Conservation (phyloP, 2,888 invertebrate species). For the Alsophila aescularia region DNA sequence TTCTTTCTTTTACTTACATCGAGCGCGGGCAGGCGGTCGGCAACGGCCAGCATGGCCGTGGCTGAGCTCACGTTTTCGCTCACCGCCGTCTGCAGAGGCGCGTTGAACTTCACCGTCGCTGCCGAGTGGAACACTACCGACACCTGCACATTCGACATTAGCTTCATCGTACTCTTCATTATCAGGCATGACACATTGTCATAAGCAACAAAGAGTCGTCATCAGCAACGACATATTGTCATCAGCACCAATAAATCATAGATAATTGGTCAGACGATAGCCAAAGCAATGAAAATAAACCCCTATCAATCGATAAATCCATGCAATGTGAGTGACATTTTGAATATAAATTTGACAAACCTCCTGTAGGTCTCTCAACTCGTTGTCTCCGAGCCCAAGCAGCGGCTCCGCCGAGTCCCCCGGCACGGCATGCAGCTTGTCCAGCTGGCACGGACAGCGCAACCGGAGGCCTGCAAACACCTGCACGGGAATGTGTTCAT, state of each 20-base stretch:
- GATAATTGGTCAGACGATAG: neutral
- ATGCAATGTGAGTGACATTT: no score
- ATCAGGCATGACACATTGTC: no score
- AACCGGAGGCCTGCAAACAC: conserved; percentile 85
- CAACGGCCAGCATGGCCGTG: conserved; percentile 40
- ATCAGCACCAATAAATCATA: no score
- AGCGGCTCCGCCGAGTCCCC: conserved; percentile 82
- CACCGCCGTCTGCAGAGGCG: conserved; percentile 87
- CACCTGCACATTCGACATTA: conserved; percentile 64
- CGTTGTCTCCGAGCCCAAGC: conserved; percentile 81
- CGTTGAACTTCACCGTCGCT: conserved; percentile 91
- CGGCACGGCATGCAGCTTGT: conserved; percentile 85
- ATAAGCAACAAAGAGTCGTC: no score
- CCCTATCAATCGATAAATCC: no score
- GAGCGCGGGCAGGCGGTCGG: conserved; percentile 53
- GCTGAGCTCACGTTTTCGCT: conserved; percentile 90
- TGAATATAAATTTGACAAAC: conserved; percentile 21
- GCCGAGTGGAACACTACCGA: conserved; percentile 91
- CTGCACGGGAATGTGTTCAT: no score
- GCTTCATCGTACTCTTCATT: no score
- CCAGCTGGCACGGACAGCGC: conserved; percentile 79
- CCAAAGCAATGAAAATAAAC: neutral
- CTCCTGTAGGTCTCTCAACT: conserved; percentile 65
- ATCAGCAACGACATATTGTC: neutral
- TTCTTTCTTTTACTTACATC: no score